Evolutionary conservation across 2,888 invertebrate species (phyloP).

Genomic region (Criorhina ranunculi): DNA sequence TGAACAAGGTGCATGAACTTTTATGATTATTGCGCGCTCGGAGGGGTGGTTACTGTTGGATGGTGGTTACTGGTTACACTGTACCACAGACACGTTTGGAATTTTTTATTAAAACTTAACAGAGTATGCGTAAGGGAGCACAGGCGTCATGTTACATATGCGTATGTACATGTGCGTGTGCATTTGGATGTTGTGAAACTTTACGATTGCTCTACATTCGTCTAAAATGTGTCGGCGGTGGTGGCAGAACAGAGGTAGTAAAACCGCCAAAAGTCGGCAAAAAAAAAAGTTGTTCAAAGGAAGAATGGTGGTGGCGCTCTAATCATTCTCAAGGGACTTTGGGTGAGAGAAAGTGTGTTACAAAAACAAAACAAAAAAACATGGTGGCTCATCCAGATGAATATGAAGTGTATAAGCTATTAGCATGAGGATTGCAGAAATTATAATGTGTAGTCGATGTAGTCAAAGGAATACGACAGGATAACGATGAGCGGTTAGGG

Average conservation of each 20-base stretch:
- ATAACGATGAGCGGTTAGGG: no score
- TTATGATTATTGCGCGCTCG: constrained; percentile 68
- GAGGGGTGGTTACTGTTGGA: constrained; percentile 21
- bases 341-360: constrained; percentile 9
- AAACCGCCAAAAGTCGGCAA: constrained; percentile 57
- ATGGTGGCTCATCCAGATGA: constrained; percentile 46
- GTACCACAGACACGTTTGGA: constrained; percentile 66
- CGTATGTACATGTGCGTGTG: constrained; percentile 4
- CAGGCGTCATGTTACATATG: background rate
- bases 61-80: background rate
- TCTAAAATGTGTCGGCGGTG: constrained; percentile 49
- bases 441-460: background rate
- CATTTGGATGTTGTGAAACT: constrained; percentile 36
- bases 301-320: constrained; percentile 36
- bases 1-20: constrained; percentile 77
- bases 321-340: constrained; percentile 52
- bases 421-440: constrained; percentile 1
- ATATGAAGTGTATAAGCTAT: constrained; percentile 63
- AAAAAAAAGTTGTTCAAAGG: constrained; percentile 57
- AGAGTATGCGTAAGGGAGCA: constrained; percentile 21
- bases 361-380: no score
- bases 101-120: constrained; percentile 64
- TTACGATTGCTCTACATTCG: constrained; percentile 71
- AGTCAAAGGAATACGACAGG: no score
- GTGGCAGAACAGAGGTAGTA: constrained; percentile 17